A percentile compares a stretch with the other conserved stretches of the same genome.
Evolutionary conservation across 2,113 vertebrate genomes (phyloP).

Genomic region (Ammodytes marinus): DNA sequence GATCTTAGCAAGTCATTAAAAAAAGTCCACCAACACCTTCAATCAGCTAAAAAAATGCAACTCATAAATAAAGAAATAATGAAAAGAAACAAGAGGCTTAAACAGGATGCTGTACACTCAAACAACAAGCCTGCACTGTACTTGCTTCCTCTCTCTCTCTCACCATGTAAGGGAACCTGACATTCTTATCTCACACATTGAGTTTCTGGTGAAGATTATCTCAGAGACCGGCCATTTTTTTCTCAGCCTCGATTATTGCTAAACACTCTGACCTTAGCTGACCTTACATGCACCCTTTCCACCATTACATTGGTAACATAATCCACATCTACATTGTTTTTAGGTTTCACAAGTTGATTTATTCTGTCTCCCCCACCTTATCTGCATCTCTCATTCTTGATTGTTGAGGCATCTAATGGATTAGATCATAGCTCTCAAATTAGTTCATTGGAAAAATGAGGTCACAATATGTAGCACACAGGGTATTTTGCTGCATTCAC

Average conservation of each 20-base stretch:
- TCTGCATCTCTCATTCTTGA: background rate
- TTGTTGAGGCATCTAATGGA: background rate
- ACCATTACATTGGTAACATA: background rate
- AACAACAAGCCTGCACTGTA: conserved; percentile 31
- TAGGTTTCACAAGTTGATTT: background rate
- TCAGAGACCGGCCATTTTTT: background rate
- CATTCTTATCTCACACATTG: conserved; percentile 55
- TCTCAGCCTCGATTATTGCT: conserved; percentile 5
- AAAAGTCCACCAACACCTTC: background rate
- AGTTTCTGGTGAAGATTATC: conserved; percentile 49
- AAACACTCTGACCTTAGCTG: background rate
- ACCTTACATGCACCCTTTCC: background rate
- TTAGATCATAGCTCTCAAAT: conserved; percentile 31
- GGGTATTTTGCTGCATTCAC: background rate
- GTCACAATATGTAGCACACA: background rate
- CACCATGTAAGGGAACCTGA: conserved; percentile 74
- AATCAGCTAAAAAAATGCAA: background rate
- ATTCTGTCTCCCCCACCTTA: background rate
- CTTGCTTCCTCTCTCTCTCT: conserved; percentile 55
- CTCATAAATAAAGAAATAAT: background rate
- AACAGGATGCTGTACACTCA: background rate
- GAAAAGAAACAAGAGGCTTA: background rate
- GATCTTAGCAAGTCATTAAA: background rate
- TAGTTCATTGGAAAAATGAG: conserved; percentile 7
- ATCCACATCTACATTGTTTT: conserved; percentile 6